Conservation (phyloP, 2,113 vertebrate genomes). For the Lota lota region DNA sequence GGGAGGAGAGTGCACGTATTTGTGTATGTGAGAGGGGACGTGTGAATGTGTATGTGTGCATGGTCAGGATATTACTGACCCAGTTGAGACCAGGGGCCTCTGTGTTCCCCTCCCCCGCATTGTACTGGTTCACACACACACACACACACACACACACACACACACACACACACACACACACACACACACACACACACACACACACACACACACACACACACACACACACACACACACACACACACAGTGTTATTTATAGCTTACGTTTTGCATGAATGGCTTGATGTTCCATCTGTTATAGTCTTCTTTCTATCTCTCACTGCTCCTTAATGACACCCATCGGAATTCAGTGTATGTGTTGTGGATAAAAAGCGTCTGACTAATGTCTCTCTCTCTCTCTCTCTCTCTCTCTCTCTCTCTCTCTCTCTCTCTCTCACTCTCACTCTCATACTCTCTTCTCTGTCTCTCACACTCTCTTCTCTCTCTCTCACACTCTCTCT, state of each 20-base stretch:
- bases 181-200: not conserved
- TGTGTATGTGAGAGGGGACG: conserved; percentile 8
- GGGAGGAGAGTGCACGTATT: conserved; percentile 15
- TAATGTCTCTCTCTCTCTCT: no score
- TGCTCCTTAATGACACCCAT: not conserved
- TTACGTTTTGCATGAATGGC: conserved; percentile 7
- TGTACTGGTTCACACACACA: not conserved
- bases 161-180: not conserved
- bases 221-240: not conserved
- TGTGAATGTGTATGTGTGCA: conserved; percentile 6
- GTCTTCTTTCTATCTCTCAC: not conserved
- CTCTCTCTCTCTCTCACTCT: not conserved
- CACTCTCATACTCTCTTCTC: not conserved
- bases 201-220: not conserved
- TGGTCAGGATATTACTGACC: conserved; percentile 2
- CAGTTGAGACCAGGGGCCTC: not conserved
- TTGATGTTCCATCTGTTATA: not conserved
- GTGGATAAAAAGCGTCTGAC: no score
- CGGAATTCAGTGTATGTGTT: not conserved
- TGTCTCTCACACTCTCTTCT: not conserved
- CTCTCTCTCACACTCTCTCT: not conserved
- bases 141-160: not conserved
- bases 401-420: no score
- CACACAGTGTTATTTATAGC: conserved; percentile 43
- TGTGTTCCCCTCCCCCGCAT: not conserved